Evolutionary conservation across 2,113 vertebrate genomes (phyloP).

Genomic region (Oxyruncus cristatus): DNA sequence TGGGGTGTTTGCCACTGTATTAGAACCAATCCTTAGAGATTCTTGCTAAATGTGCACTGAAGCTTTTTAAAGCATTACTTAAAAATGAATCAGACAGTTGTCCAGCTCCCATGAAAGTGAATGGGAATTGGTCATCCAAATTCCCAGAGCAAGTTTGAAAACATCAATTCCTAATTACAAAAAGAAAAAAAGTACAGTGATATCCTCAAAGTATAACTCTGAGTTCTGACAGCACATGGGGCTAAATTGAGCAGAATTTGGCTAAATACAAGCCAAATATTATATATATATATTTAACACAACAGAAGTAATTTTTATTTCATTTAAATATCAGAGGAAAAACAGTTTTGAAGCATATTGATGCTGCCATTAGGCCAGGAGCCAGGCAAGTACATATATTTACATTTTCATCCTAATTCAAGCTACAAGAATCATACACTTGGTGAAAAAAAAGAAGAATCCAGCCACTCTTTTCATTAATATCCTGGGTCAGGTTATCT

Average conservation of each 20-base stretch:
- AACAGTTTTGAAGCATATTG: background rate
- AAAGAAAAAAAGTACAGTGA: background rate
- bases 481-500: background rate
- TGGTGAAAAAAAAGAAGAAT: background rate
- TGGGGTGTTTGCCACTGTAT: background rate
- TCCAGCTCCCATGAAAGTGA: background rate
- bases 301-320: constrained; percentile 2
- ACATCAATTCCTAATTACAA: background rate
- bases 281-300: background rate
- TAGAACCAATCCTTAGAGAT: background rate
- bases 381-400: constrained; percentile 8
- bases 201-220: background rate
- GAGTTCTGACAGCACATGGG: background rate
- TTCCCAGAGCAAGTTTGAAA: background rate
- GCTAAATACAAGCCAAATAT: background rate
- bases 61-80: background rate
- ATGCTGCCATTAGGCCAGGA: constrained; percentile 7
- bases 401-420: constrained; percentile 42
- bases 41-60: background rate
- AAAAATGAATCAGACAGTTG: background rate
- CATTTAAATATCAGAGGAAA: background rate
- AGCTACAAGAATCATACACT: background rate
- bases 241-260: background rate
- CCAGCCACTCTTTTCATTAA: background rate
- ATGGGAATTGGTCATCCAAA: background rate